Conservation (phyloP, 2,113 vertebrate species). For the Lycocorax pyrrhopterus region DNA sequence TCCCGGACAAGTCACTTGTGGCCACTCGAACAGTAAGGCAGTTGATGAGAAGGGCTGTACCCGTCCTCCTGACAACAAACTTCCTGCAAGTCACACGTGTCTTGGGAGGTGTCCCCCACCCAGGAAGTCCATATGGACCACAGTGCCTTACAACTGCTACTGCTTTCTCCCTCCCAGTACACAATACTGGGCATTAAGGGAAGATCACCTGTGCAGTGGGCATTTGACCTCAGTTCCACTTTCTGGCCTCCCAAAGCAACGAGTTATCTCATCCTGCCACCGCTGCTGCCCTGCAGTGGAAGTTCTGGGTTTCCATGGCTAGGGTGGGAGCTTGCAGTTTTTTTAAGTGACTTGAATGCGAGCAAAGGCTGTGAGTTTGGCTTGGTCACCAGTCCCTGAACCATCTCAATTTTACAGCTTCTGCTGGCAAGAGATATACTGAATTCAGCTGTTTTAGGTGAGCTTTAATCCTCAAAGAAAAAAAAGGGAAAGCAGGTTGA, state of each 20-base stretch:
- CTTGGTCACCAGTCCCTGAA: not conserved
- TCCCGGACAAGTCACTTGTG: not conserved
- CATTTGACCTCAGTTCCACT: not conserved
- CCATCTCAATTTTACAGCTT: not conserved
- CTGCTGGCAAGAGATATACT: not conserved
- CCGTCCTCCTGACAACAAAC: not conserved
- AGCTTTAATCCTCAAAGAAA: not conserved
- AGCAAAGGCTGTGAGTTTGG: not conserved
- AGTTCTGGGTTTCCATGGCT: not conserved
- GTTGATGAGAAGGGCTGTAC: not conserved
- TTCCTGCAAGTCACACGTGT: not conserved
- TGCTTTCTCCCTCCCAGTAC: not conserved
- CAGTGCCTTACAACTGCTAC: not conserved
- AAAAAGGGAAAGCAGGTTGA: not conserved
- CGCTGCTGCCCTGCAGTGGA: not conserved
- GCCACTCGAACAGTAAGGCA: not conserved
- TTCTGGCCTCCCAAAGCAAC: not conserved
- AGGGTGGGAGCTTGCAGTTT: not conserved
- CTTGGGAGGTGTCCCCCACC: not conserved
- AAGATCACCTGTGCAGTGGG: not conserved
- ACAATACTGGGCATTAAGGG: not conserved
- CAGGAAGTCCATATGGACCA: not conserved
- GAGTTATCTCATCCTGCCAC: not conserved
- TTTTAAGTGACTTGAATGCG: not conserved
- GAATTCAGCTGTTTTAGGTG: not conserved